Conservation (phyloP, 2,113 vertebrate species). For the Pristiophorus japonicus region DNA sequence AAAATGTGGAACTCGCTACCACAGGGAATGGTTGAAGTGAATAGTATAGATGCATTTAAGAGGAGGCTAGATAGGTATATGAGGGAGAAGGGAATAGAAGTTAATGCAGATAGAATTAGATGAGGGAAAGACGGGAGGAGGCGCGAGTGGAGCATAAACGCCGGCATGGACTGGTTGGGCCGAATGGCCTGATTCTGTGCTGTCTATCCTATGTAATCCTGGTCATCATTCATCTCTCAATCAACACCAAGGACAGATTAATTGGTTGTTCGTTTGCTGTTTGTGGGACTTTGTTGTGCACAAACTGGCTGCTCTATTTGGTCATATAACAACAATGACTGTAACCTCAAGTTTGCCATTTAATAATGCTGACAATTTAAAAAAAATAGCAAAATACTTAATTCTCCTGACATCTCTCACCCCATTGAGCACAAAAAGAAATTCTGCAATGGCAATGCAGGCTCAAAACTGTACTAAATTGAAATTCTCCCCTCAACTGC, state of each 20-base stretch:
- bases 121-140: no score
- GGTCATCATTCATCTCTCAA: neutral
- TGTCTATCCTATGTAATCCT: no score
- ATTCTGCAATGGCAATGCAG: neutral
- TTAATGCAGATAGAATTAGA: no score
- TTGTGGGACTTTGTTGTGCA: neutral
- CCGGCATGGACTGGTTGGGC: no score
- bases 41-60: no score
- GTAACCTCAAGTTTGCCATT: neutral
- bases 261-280: neutral
- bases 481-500: neutral
- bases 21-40: no score
- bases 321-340: neutral
- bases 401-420: neutral
- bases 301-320: neutral
- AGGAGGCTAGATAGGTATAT: no score
- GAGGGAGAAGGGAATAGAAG: no score
- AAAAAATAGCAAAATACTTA: neutral
- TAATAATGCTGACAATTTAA: neutral
- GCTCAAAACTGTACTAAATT: neutral
- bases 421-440: neutral
- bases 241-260: neutral
- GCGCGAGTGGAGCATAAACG: no score
- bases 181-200: no score
- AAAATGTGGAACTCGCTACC: no score